Evolutionary conservation across 2,797 vertebrate genomes (phyloP).

Genomic region (Cryptoblepharus egeriae): DNA sequence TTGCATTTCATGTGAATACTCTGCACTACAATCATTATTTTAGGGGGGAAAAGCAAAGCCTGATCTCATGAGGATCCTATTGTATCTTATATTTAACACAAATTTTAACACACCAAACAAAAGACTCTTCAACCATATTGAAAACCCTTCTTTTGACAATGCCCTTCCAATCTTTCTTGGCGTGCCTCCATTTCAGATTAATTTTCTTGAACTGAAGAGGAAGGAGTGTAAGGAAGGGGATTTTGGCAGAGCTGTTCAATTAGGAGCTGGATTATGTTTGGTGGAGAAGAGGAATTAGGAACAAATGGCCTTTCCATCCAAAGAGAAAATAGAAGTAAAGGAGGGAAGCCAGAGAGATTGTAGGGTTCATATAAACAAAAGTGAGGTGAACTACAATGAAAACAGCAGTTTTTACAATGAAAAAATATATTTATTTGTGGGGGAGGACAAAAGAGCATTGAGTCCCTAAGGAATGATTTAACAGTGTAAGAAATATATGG

Average conservation of each 20-base stretch:
- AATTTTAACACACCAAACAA: slow-evolving; percentile 3
- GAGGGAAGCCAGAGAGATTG: neutral
- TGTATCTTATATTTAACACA: neutral
- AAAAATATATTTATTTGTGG: no score
- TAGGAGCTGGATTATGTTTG: slow-evolving; percentile 11
- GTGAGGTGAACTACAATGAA: neutral
- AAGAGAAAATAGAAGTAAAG: neutral
- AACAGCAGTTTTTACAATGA: no score
- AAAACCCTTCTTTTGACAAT: neutral
- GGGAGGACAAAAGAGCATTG: no score
- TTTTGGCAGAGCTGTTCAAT: slow-evolving; percentile 7
- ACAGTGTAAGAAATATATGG: neutral
- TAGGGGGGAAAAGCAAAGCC: neutral
- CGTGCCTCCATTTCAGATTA: neutral
- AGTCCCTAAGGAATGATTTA: neutral
- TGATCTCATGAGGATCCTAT: neutral
- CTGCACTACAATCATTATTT: neutral
- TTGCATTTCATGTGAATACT: neutral
- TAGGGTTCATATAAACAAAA: neutral
- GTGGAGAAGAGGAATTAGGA: neutral
- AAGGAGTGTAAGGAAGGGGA: neutral
- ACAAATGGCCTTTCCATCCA: neutral
- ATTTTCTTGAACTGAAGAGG: neutral
- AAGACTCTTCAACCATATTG: neutral
- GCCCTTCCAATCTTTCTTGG: neutral